Evolutionary conservation across 2,113 vertebrate species (phyloP).

Genomic region (Tupaia chinensis): DNA sequence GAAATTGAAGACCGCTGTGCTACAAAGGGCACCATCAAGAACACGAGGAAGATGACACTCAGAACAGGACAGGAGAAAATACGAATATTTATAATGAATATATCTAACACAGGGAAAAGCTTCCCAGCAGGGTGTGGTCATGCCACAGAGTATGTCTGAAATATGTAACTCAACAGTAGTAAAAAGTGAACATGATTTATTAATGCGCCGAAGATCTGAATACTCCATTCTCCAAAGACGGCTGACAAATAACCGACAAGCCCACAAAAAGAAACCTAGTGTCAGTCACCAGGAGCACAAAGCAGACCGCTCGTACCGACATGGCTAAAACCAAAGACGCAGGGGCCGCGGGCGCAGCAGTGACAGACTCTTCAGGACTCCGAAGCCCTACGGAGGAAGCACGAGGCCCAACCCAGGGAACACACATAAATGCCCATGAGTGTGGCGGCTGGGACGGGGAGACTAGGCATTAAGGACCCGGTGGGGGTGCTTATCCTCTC

Average conservation of each 20-base stretch:
- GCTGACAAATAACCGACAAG: background rate
- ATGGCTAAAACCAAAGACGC: background rate
- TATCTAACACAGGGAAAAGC: background rate
- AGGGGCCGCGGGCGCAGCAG: too few relatives aligned
- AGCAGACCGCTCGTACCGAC: background rate
- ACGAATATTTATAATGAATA: background rate
- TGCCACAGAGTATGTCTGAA: too few relatives aligned
- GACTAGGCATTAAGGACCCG: too few relatives aligned
- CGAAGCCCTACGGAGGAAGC: too few relatives aligned
- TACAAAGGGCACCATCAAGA: background rate
- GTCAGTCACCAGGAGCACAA: background rate
- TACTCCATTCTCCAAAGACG: background rate
- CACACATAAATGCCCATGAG: too few relatives aligned
- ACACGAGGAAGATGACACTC: background rate
- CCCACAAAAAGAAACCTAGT: background rate
- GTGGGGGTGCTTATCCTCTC: too few relatives aligned
- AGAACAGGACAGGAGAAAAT: background rate
- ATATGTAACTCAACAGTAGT: background rate
- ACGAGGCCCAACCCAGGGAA: too few relatives aligned
- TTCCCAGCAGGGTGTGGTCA: too few relatives aligned
- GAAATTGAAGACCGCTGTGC: background rate
- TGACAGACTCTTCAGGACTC: too few relatives aligned
- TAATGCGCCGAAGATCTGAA: background rate
- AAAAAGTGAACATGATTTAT: background rate
- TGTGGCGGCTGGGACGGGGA: too few relatives aligned